phyloP scores from a whole-genome alignment of 2,888 invertebrate species.

The Ischnura elegans region DNA sequence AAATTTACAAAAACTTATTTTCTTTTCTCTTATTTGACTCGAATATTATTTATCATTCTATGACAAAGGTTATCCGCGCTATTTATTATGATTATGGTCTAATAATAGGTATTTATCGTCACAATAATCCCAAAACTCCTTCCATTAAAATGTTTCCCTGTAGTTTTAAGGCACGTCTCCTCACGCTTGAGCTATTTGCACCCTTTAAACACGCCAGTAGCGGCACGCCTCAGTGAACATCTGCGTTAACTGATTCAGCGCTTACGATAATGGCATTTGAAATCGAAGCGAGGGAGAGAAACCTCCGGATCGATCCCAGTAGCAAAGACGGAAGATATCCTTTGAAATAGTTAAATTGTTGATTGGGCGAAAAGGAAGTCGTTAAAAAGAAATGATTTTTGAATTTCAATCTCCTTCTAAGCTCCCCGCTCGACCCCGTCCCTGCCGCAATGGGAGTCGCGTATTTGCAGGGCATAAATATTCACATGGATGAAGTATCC shows the following conservation, averaged over 20 bases:
- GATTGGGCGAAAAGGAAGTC: constrained; percentile 59
- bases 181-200: neutral
- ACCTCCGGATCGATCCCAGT: neutral
- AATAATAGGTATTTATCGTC: too few relatives aligned
- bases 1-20: too few relatives aligned
- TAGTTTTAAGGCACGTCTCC: neutral
- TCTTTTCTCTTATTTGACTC: too few relatives aligned
- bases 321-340: neutral
- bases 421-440: neutral
- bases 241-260: neutral
- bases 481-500: constrained; percentile 48
- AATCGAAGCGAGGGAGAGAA: neutral
- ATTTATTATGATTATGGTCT: too few relatives aligned
- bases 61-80: too few relatives aligned
- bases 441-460: neutral
- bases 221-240: neutral
- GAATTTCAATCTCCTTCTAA: constrained; percentile 26
- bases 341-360: constrained; percentile 45
- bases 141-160: neutral
- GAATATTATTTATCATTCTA: too few relatives aligned
- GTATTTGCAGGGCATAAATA: constrained; percentile 43
- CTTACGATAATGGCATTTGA: constrained; percentile 33
- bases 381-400: constrained; percentile 32
- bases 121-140: too few relatives aligned
- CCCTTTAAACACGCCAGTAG: neutral